Conservation (phyloP, 2,888 invertebrate genomes). For the Orchesella flavescens region DNA sequence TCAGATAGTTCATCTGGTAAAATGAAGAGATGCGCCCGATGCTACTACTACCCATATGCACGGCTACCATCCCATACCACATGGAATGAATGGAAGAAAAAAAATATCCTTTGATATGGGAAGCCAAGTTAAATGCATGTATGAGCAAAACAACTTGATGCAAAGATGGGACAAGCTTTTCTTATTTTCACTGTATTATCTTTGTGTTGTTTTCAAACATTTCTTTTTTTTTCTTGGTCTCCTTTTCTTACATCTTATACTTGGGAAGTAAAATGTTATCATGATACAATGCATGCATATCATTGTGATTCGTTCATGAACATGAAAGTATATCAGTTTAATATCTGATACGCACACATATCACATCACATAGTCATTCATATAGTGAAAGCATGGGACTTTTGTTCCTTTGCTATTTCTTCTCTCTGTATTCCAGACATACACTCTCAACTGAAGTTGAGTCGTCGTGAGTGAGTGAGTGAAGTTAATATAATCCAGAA, state of each 20-base stretch:
- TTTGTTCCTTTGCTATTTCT: too few species aligned
- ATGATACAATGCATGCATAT: conserved; percentile 25
- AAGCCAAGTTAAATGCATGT: too few species aligned
- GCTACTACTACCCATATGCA: too few species aligned
- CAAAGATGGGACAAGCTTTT: too few species aligned
- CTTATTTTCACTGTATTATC: too few species aligned
- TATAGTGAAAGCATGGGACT: background rate
- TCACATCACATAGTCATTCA: background rate
- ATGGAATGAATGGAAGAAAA: background rate
- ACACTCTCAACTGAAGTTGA: background rate
- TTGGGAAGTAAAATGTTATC: background rate
- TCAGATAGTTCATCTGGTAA: conserved; percentile 26
- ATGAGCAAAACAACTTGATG: too few species aligned
- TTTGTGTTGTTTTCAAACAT: too few species aligned
- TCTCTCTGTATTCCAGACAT: too few species aligned
- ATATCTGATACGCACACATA: conserved; percentile 27
- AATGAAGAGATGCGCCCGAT: too few species aligned
- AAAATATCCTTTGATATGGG: background rate
- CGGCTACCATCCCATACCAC: too few species aligned
- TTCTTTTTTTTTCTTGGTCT: too few species aligned
- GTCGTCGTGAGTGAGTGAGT: background rate
- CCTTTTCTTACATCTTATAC: too few species aligned
- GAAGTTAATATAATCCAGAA: conserved; percentile 17
- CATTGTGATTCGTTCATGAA: conserved; percentile 7
- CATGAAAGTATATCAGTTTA: conserved; percentile 8